phyloP scores from a whole-genome alignment of 2,888 invertebrate species.

The Seladonia tumulorum region DNA sequence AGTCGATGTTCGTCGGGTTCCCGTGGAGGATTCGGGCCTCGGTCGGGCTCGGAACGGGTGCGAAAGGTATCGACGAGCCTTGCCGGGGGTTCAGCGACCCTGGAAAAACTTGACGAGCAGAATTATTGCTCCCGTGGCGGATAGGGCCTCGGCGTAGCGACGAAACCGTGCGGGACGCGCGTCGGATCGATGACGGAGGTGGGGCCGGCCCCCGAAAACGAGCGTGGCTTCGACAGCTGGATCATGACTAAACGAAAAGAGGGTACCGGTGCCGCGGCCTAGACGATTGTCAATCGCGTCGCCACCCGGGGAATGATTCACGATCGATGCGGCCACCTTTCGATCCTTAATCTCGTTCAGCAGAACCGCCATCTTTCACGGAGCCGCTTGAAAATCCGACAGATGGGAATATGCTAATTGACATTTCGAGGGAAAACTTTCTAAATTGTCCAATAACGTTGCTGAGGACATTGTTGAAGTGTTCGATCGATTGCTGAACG shows the following conservation, averaged over 20 bases:
- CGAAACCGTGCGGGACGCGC: slow-evolving; percentile 33
- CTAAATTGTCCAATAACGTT: neutral
- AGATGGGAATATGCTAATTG: neutral
- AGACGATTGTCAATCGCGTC: slow-evolving; percentile 53
- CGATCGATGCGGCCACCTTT: slow-evolving; percentile 39
- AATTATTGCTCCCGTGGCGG: slow-evolving; percentile 54
- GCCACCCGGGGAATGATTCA: slow-evolving; percentile 59
- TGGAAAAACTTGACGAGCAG: slow-evolving; percentile 53
- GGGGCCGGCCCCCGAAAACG: slow-evolving; percentile 66
- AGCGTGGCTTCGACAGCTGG: slow-evolving; percentile 70
- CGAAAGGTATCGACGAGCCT: slow-evolving; percentile 52
- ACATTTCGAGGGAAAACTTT: too few species aligned
- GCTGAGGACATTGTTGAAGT: neutral
- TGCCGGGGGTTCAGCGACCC: slow-evolving; percentile 61
- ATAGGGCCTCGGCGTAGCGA: slow-evolving; percentile 49
- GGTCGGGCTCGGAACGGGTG: neutral
- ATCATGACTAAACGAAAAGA: slow-evolving; percentile 67
- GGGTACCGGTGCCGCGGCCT: slow-evolving; percentile 19
- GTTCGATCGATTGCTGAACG: neutral
- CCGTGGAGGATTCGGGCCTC: neutral
- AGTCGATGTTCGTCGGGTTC: neutral
- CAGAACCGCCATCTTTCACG: neutral
- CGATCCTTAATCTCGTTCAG: slow-evolving; percentile 43
- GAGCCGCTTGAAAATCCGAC: neutral
- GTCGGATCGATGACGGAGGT: slow-evolving; percentile 63